These are phyloP conservation scores for Callaeas wilsoni DNA, from an alignment of 2,113 vertebrate genomes.

Conservation along the genomic window DNA sequence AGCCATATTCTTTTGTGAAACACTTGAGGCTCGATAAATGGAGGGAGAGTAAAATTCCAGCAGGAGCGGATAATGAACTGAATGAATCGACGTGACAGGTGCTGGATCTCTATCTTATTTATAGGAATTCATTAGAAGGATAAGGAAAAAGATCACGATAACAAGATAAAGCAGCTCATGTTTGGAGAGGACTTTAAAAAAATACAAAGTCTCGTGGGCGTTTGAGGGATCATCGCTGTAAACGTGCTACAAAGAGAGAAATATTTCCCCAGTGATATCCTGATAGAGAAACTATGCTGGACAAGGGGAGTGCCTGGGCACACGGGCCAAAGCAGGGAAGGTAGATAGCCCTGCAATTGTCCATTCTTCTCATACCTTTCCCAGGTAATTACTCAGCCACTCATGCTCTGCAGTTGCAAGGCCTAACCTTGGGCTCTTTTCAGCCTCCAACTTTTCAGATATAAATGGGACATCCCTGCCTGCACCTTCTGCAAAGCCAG, in stretches of 20 bases:
- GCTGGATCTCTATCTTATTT: slow-evolving; percentile 41
- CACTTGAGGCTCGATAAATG: slow-evolving; percentile 1
- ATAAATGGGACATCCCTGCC: background rate
- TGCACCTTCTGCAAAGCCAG: background rate
- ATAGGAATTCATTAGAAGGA: slow-evolving; percentile 47
- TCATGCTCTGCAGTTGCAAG: background rate
- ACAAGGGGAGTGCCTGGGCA: background rate
- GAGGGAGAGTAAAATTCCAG: slow-evolving; percentile 35
- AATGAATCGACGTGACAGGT: slow-evolving; percentile 27
- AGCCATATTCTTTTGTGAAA: slow-evolving; percentile 47
- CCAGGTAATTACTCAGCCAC: background rate
- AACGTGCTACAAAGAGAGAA: background rate
- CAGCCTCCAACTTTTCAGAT: background rate
- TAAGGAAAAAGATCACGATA: background rate
- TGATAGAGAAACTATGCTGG: background rate
- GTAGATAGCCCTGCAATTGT: background rate
- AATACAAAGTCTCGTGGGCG: background rate
- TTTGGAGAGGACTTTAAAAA: background rate
- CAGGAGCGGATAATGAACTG: slow-evolving; percentile 25
- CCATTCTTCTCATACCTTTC: background rate
- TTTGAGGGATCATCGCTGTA: background rate
- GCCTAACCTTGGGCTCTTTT: background rate
- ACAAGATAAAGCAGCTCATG: background rate
- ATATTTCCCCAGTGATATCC: background rate
- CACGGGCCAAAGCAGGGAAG: background rate